Evolutionary conservation across 2,888 invertebrate species (phyloP), one percentile per base, ranked within the genome.

Genomic region (Microctonus brassicae): DNA sequence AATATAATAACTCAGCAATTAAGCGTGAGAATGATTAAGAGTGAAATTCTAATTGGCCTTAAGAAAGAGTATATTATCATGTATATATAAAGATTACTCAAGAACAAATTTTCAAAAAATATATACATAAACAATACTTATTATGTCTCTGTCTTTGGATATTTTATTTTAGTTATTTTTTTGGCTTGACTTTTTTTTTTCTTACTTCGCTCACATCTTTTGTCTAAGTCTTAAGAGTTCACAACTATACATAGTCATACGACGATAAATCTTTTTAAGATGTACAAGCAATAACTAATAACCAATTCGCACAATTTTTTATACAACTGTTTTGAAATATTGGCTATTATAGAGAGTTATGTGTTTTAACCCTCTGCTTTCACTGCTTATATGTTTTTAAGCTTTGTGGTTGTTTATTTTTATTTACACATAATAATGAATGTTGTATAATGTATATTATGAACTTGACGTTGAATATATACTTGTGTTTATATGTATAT

Each of bases 331-430:
- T 75, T 79, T 83, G 81, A 84, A 82, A 83, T 85, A 85, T 86
- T 85, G 85, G 85, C 85, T 83, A 84, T 86, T 84, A 82, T 81
- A 77, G 79, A 83, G 83, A 86, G 81, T 85, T 86, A 84, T 84
- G 82, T 77, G 68, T n/a, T n/a, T 65, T 55, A 47, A 57, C 62
- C 67, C 47, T 58, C 52, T 53, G 47, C 64, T 63, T 36, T 70
- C 47, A 42, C 13, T 42, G 17, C 47, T 39, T 53, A 20, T 42
- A 17, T 29, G 22, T 62, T 58, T 39, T 47, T 63, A n/a, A n/a
- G n/a, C n/a, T n/a, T n/a, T n/a, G n/a, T n/a, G n/a, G n/a, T n/a
- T n/a, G n/a, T 29, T 29, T 29, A 5, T 29, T 29, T 29, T 29
- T 7, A 5, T 29, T 29, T 29, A 29, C 29, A n/a, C n/a, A n/a